Evolutionary conservation across 1,140 invertebrate species (phyloP), one percentile per base, ranked within the genome.

Genomic region (Tetraneura akinire): DNA sequence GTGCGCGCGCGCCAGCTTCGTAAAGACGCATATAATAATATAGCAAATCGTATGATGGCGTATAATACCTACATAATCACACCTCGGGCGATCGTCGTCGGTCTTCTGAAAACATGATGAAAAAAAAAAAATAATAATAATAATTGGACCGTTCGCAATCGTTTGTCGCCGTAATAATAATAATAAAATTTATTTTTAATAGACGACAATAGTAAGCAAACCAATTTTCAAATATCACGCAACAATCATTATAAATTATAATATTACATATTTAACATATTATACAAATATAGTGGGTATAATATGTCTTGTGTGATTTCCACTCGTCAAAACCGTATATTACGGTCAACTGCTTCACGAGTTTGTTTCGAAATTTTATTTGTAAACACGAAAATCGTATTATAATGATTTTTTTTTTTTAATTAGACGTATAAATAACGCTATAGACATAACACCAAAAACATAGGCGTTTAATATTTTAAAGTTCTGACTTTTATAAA

Each of bases 81-180:
- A 26, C 66, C 66, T 47, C 42, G 42, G 66, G 66, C 37, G 66
- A 70, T 70, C 42, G 37, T 42, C 64, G 64, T 64, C 29, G 62
- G n/a, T 66, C 62, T 66, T 66, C 32, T 66, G 62, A 66, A 66
- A 42, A 42, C 62, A 16, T 21, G 42, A 21, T 18, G 21, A 18
- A 13, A 13, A 47, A 6, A n/a, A n/a, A 47, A 47, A 6, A 47
- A 47, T 47, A 13, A 47, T 13, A 47, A 10, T 10, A 64, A 66
- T 37, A 66, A 42, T 10, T 3, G 6, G 16, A 32, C 32, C 18
- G 60, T 62, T 37, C 60, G 18, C 42, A 68, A 68, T 45, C 64
- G 18, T 32, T 66, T n/a, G 64, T 68, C 37, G 64, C 45, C 64
- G 64, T 45, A n/a, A 42, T 68, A n/a, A 68, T 68, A 45, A 66